Base-by-base conservation (phyloP, 2,888 invertebrate genomes). In the Catonia carolina region DNA sequence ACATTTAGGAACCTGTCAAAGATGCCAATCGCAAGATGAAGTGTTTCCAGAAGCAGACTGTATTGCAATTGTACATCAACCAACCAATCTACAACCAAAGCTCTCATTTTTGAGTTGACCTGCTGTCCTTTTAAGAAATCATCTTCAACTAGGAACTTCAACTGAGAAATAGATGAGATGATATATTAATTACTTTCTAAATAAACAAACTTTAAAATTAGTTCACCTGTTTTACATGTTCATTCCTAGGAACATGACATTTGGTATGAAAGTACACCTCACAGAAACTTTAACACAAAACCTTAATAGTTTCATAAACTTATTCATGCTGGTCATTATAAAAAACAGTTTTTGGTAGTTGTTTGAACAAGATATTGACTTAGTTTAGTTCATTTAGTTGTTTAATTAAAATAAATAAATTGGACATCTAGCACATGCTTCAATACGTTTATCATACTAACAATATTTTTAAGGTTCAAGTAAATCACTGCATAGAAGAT, bases 1-100 rank as follows among this genome's bases (percentile, higher is more conserved):
- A 85, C 85, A 81, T 89, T 86, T 63, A 97, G 78, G 75, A 89
- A 96, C 69, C 92, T 79, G 75, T 98, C 98, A 65, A 96, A 79
- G 15, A 94, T 85, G 63, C 87, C 85, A 53, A 96, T 83, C 55
- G 92, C 84, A 67, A 96, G 75, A 70, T 93, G 92, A 60, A 95
- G 82, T 7, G 96, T 96, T 73, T 98, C 98, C 54, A 87, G 81
- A 15, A 86, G 75, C 53, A 95, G 76, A 61, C 84, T 84, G 73
- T 95, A 97, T 69, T 91, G 87, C 50, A 80, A 75, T 66, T 94
- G 93, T 7, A 97, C 93, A 68, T 94, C 93, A 14, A 92, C 86
- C 53, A 98, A 76, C 97, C 97, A 98, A 71, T 97, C 93, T 59
- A 97, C 78, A 14, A 98, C 78, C 48, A 94, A 86, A 12, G 85